Percentiles rank a stretch among this genome's conserved stretches.
phyloP scores from a whole-genome alignment of 2,797 vertebrate species.

The Rhadinocentrus ornatus region DNA sequence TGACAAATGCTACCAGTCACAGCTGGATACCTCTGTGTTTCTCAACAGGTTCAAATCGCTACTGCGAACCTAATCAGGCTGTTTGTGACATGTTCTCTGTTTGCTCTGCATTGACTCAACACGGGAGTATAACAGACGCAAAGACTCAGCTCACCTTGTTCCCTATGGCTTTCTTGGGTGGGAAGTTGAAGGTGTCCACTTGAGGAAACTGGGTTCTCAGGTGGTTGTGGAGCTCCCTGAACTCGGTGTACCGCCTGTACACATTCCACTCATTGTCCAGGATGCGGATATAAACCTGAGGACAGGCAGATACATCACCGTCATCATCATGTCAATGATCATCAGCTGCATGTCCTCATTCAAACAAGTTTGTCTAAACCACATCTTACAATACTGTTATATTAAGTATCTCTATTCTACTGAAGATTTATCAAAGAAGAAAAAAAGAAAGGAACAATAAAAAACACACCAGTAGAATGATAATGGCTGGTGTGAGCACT shows the following conservation, averaged over 20 bases:
- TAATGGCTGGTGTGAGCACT: not conserved
- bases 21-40: no score
- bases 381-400: not conserved
- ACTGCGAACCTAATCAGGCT: no score
- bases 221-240: slow-evolving; percentile 91
- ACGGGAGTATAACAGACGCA: not conserved
- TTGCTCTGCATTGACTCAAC: not conserved
- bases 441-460: not conserved
- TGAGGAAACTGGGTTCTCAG: slow-evolving; percentile 89
- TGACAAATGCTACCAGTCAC: no score
- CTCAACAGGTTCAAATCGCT: no score
- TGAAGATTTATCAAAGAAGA: not conserved
- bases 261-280: slow-evolving; percentile 98
- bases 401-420: not conserved
- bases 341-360: not conserved
- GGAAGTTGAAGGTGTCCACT: slow-evolving; percentile 91
- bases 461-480: not conserved
- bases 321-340: slow-evolving; percentile 1
- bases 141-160: slow-evolving; percentile 89
- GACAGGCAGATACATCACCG: slow-evolving; percentile 16
- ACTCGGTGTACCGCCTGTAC: slow-evolving; percentile 94
- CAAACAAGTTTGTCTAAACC: not conserved
- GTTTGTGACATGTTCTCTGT: not conserved
- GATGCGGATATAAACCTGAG: slow-evolving; percentile 96
- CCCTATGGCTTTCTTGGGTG: slow-evolving; percentile 97